Evolutionary conservation across 92 coral and sea anemone species (phyloP).

Genomic region (Phenganax marumi): DNA sequence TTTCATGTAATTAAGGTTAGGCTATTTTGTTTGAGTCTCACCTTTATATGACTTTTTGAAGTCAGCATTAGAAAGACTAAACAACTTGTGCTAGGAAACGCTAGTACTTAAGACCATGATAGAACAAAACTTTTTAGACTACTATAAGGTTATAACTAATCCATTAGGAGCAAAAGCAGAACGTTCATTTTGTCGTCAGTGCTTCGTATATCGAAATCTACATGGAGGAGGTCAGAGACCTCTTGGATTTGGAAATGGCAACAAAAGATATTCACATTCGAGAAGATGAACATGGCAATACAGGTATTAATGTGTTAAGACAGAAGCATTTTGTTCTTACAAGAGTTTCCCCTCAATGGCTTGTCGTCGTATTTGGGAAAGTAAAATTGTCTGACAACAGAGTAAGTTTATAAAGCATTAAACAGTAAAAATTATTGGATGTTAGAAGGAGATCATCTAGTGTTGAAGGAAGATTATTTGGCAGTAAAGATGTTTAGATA

Average conservation of each 20-base stretch:
- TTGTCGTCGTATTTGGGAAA: too few relatives aligned
- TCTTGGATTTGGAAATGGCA: conserved; percentile 80
- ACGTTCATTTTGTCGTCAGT: conserved; percentile 66
- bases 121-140: neutral
- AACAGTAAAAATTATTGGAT: too few relatives aligned
- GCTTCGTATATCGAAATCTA: conserved; percentile 94
- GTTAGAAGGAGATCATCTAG: too few relatives aligned
- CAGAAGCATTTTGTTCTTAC: neutral
- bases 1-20: conserved; percentile 83
- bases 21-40: neutral
- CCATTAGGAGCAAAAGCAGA: conserved; percentile 69
- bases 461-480: too few relatives aligned
- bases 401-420: too few relatives aligned
- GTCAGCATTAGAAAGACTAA: too few relatives aligned
- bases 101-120: too few relatives aligned
- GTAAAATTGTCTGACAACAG: too few relatives aligned
- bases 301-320: conserved; percentile 53
- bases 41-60: neutral
- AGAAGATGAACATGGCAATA: conserved; percentile 91
- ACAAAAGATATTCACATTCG: conserved; percentile 90
- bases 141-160: neutral
- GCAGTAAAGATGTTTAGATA: too few relatives aligned
- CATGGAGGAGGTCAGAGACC: conserved; percentile 85
- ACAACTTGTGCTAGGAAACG: too few relatives aligned
- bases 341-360: neutral